Percentiles rank a stretch among this genome's conserved stretches.
phyloP scores from a whole-genome alignment of 2,888 invertebrate genomes.

The Orchesella flavescens region DNA sequence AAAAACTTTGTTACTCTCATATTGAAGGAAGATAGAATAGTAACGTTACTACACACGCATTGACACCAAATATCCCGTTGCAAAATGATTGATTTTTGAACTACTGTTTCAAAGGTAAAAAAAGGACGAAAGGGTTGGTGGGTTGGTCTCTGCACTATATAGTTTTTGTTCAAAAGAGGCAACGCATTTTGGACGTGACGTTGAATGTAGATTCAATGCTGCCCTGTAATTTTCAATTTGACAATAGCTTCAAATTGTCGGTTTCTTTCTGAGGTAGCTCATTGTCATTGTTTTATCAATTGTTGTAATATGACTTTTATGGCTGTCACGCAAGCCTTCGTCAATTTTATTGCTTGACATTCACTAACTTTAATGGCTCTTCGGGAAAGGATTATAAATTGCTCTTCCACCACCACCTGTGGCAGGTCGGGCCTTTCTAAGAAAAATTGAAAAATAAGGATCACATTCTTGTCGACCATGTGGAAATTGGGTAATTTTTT shows the following conservation, averaged over 20 bases:
- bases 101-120: not conserved
- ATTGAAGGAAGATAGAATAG: too few relatives aligned
- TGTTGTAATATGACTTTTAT: not conserved
- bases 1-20: too few relatives aligned
- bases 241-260: too few relatives aligned
- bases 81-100: slow-evolving; percentile 37
- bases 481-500: slow-evolving; percentile 2
- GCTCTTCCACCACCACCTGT: not conserved
- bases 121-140: too few relatives aligned
- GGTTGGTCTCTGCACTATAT: too few relatives aligned
- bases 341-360: not conserved
- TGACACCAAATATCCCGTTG: slow-evolving; percentile 19
- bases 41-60: too few relatives aligned
- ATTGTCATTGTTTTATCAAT: too few relatives aligned
- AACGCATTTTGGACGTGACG: too few relatives aligned
- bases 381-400: not conserved
- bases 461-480: not conserved
- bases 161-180: too few relatives aligned
- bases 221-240: too few relatives aligned
- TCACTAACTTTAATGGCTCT: not conserved
- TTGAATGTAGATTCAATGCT: too few relatives aligned
- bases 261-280: too few relatives aligned
- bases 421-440: not conserved
- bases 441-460: not conserved
- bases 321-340: not conserved